These are phyloP conservation scores for Mormyrus lacerda DNA, from an alignment of 2,113 vertebrate genomes.

Conservation along the genomic window DNA sequence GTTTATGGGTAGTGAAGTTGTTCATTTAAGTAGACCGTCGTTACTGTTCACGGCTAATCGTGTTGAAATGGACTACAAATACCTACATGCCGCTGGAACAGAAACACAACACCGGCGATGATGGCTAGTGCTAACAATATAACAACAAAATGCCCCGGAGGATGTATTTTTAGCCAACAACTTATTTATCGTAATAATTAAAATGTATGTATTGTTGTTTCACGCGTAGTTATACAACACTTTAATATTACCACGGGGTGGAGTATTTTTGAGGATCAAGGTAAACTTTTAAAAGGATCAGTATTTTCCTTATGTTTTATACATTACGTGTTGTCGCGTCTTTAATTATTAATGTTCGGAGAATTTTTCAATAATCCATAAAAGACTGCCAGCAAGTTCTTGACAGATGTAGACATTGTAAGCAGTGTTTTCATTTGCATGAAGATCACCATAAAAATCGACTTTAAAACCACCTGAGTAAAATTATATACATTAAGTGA, in stretches of 20 bases:
- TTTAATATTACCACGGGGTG: neutral
- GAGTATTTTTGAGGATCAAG: neutral
- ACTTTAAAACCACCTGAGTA: neutral
- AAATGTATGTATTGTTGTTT: neutral
- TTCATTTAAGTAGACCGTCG: neutral
- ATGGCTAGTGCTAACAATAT: constrained; percentile 45
- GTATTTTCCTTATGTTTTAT: constrained; percentile 26
- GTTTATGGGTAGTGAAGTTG: constrained; percentile 56
- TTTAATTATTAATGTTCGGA: constrained; percentile 12
- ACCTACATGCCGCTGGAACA: constrained; percentile 35
- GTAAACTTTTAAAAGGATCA: constrained; percentile 13
- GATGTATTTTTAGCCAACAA: constrained; percentile 39
- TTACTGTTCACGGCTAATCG: neutral
- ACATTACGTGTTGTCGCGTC: neutral
- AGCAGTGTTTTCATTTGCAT: neutral
- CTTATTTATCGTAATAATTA: constrained; percentile 9
- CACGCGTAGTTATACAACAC: neutral
- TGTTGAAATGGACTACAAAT: constrained; percentile 55
- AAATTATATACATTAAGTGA: neutral
- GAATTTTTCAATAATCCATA: neutral
- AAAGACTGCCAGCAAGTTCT: neutral
- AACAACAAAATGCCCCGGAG: constrained; percentile 32
- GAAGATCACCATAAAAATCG: neutral
- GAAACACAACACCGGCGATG: constrained; percentile 37
- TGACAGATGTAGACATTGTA: neutral